These are phyloP conservation scores for Standfussiana lucernea DNA, from an alignment of 2,888 invertebrate species.

Conservation along the genomic window DNA sequence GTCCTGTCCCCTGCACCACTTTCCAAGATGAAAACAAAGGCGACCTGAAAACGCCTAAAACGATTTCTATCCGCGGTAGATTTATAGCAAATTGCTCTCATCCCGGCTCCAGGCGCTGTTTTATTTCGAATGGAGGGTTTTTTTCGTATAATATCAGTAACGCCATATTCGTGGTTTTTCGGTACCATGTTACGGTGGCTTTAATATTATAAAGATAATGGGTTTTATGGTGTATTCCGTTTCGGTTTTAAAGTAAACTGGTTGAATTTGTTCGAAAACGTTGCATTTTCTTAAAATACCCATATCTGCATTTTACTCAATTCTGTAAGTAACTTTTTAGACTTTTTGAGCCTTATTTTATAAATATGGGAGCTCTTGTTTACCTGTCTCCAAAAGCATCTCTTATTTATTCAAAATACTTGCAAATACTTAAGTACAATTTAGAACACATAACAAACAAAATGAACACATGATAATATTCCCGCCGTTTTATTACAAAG, in stretches of 20 bases:
- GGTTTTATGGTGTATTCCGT: conserved; percentile 51
- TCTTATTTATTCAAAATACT: neutral
- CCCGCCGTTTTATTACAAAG: conserved; percentile 63
- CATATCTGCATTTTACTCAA: neutral
- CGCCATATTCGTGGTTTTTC: conserved; percentile 64
- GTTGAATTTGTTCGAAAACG: conserved; percentile 2
- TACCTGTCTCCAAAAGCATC: neutral
- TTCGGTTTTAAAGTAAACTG: conserved; percentile 35
- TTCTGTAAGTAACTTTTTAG: neutral
- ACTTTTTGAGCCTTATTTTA: neutral
- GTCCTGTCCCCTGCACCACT: conserved; percentile 47
- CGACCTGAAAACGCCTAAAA: conserved; percentile 81
- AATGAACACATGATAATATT: conserved; percentile 57
- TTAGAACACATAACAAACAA: conserved; percentile 8
- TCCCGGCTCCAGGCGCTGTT: conserved; percentile 83
- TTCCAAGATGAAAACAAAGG: conserved; percentile 73
- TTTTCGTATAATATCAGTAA: conserved; percentile 65
- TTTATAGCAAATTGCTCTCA: conserved; percentile 88
- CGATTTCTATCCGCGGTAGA: conserved; percentile 84
- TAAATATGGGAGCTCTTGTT: neutral
- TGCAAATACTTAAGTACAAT: conserved; percentile 8
- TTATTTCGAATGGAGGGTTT: conserved; percentile 80
- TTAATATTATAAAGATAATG: conserved; percentile 60
- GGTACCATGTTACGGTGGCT: conserved; percentile 60
- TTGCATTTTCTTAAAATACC: neutral